A percentile compares a stretch with the other conserved stretches of the same genome.
Conservation (phyloP, 2,888 invertebrate genomes). For the Synanthedon andrenaeformis region DNA sequence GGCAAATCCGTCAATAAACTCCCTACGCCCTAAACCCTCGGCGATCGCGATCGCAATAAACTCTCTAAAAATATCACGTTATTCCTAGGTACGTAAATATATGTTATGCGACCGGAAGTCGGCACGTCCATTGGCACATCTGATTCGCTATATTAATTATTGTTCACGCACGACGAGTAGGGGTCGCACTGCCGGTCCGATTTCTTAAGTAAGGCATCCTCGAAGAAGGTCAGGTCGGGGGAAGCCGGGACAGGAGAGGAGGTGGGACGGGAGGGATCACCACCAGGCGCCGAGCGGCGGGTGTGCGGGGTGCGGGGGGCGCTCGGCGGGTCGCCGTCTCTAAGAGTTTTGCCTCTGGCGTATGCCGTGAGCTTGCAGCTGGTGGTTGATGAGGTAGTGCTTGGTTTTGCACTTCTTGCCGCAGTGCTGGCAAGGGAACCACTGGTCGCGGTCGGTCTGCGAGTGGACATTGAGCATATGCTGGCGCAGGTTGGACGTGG, state of each 20-base stretch:
- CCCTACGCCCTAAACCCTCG: conserved; percentile 11
- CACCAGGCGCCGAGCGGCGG: conserved; percentile 29
- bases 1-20: conserved; percentile 42
- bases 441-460: conserved; percentile 76
- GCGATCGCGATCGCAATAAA: conserved; percentile 27
- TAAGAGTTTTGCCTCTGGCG: conserved; percentile 75
- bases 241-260: not conserved
- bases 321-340: conserved; percentile 52
- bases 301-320: conserved; percentile 22
- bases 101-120: conserved; percentile 15
- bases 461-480: conserved; percentile 83
- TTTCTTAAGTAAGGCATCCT: not conserved
- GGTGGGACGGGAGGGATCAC: conserved; percentile 11
- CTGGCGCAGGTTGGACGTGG: conserved; percentile 80
- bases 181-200: not conserved
- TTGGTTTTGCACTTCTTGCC: conserved; percentile 82
- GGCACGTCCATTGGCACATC: conserved; percentile 24
- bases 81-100: conserved; percentile 15
- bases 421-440: conserved; percentile 80
- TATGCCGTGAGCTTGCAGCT: conserved; percentile 80
- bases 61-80: conserved; percentile 46
- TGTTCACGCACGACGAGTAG: not conserved
- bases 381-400: conserved; percentile 82
- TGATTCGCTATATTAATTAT: conserved; percentile 8
- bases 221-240: not conserved